Evolutionary conservation across 2,888 invertebrate species (phyloP).

Genomic region (Pandemis cinnamomeana): DNA sequence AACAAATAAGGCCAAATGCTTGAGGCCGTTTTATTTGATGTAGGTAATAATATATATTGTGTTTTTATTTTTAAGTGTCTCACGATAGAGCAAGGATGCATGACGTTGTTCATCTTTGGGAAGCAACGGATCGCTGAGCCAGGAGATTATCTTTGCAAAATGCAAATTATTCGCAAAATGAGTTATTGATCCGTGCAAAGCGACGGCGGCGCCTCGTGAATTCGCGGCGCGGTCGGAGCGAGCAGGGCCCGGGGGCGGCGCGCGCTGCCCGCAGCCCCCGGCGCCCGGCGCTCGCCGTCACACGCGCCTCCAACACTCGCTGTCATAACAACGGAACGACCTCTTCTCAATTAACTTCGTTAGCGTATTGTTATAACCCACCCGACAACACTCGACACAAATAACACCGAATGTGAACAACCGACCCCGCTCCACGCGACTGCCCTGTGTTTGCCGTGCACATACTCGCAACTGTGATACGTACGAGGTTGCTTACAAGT

Average conservation of each 20-base stretch:
- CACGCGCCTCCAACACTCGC: slow-evolving; percentile 52
- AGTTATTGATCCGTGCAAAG: slow-evolving; percentile 49
- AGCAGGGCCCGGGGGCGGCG: slow-evolving; percentile 41
- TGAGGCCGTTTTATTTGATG: no score
- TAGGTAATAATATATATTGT: no score
- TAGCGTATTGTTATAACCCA: slow-evolving; percentile 66
- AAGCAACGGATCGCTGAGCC: slow-evolving; percentile 41
- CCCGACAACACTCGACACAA: slow-evolving; percentile 58
- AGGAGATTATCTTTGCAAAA: slow-evolving; percentile 37
- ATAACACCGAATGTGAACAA: slow-evolving; percentile 56
- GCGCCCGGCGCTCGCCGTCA: slow-evolving; percentile 49
- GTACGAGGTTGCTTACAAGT: slow-evolving; percentile 20
- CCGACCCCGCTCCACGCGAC: slow-evolving; percentile 32
- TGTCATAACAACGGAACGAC: slow-evolving; percentile 66
- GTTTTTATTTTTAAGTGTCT: no score
- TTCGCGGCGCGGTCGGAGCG: slow-evolving; percentile 41
- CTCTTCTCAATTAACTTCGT: slow-evolving; percentile 75
- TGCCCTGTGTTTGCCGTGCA: slow-evolving; percentile 30
- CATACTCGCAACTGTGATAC: slow-evolving; percentile 23
- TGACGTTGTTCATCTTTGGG: background rate
- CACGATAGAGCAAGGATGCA: background rate
- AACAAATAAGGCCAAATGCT: no score
- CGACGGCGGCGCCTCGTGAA: slow-evolving; percentile 35
- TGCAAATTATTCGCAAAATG: slow-evolving; percentile 44
- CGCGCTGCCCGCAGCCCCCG: slow-evolving; percentile 51